A percentile compares a stretch with the other conserved stretches of the same genome.
Conservation (phyloP, 2,797 vertebrate genomes). For the Glyptemys insculpta region DNA sequence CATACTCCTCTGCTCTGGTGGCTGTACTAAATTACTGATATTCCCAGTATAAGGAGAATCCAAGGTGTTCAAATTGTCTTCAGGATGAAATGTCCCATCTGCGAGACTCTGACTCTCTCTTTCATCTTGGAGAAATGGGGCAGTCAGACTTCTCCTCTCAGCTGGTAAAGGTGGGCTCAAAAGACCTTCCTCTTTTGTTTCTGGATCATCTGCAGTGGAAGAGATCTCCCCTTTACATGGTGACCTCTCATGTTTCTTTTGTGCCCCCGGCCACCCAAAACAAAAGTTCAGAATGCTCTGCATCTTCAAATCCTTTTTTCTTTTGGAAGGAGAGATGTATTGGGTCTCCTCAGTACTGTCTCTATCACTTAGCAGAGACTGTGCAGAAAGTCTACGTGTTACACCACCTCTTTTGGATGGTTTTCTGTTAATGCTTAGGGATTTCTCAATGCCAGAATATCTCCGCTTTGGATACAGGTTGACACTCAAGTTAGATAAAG, state of each 20-base stretch:
- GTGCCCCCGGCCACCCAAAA: constrained; percentile 1
- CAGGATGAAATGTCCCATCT: background rate
- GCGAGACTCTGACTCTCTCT: background rate
- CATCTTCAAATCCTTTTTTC: constrained; percentile 28
- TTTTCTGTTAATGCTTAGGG: background rate
- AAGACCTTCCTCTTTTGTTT: background rate
- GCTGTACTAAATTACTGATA: background rate
- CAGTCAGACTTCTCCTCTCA: background rate
- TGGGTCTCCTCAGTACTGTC: background rate
- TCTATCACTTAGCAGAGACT: background rate
- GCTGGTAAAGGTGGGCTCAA: background rate
- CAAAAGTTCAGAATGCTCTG: constrained; percentile 38
- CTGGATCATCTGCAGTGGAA: background rate
- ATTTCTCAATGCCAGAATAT: background rate
- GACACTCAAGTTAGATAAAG: background rate
- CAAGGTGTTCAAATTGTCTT: background rate
- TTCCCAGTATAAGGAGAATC: background rate
- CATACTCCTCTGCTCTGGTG: background rate
- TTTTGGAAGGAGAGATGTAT: background rate
- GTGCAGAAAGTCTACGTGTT: background rate
- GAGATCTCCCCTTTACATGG: background rate
- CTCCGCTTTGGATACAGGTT: background rate
- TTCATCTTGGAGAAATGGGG: background rate
- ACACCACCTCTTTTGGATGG: background rate
- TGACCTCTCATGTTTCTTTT: background rate